phyloP scores from a whole-genome alignment of 2,888 invertebrate genomes.

The Xestia sexstrigata region DNA sequence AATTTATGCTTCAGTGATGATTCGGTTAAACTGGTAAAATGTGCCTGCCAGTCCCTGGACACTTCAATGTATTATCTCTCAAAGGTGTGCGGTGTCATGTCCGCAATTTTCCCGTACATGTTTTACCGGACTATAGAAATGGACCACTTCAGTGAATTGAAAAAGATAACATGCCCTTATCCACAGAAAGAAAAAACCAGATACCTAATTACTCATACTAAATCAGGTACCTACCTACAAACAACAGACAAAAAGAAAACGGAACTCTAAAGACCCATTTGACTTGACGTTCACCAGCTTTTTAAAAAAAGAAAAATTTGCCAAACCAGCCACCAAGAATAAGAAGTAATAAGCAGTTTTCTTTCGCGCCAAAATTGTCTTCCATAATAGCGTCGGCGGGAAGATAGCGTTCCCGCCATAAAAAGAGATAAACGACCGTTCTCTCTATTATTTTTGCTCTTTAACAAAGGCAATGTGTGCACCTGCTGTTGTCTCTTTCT shows the following conservation, averaged over 20 bases:
- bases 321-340: constrained; percentile 84
- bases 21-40: background rate
- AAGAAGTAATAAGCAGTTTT: constrained; percentile 90
- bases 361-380: constrained; percentile 91
- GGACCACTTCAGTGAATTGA: background rate
- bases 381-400: constrained; percentile 89
- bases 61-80: background rate
- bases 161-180: background rate
- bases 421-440: constrained; percentile 91
- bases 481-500: constrained; percentile 87
- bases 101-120: background rate
- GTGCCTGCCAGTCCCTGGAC: background rate
- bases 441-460: constrained; percentile 91
- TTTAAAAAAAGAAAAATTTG: constrained; percentile 71
- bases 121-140: background rate
- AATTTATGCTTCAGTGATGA: background rate
- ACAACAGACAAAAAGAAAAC: constrained; percentile 46
- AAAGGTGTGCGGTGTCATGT: background rate
- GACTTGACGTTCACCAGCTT: constrained; percentile 58
- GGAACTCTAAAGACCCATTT: constrained; percentile 58
- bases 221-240: constrained; percentile 31
- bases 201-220: constrained; percentile 44
- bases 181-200: background rate
- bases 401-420: constrained; percentile 89
- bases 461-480: constrained; percentile 90